phyloP scores from a whole-genome alignment of 2,113 vertebrate species.

The Tupaia chinensis region DNA sequence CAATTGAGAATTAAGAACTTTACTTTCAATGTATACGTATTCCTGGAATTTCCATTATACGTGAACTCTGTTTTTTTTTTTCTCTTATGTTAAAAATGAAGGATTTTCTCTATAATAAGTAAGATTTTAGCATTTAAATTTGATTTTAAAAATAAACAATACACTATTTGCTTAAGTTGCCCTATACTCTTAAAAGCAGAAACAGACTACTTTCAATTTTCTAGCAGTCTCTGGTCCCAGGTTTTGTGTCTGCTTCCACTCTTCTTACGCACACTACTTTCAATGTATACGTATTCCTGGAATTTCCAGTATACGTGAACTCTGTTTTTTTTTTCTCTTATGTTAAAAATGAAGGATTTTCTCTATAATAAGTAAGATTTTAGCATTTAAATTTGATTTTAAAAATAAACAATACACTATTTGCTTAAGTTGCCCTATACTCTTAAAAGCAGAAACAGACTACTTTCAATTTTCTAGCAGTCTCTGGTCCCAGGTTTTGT shows the following conservation, averaged over 20 bases:
- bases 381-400: constrained; percentile 16
- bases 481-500: neutral
- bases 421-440: neutral
- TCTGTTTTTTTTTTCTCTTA: neutral
- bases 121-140: constrained; percentile 32
- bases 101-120: constrained; percentile 24
- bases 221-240: neutral
- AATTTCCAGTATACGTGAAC: constrained; percentile 36
- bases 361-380: neutral
- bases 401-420: constrained; percentile 10
- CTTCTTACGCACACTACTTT: no score
- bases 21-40: constrained; percentile 5
- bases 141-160: constrained; percentile 16
- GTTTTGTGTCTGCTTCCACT: neutral
- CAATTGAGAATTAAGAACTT: constrained; percentile 36
- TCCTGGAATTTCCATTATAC: constrained; percentile 49
- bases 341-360: constrained; percentile 40
- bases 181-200: neutral
- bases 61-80: neutral
- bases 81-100: constrained; percentile 17
- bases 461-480: neutral
- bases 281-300: constrained; percentile 24
- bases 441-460: neutral
- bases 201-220: neutral
- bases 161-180: neutral